phyloP scores from a whole-genome alignment of 2,113 vertebrate genomes.

The Zingel zingel region DNA sequence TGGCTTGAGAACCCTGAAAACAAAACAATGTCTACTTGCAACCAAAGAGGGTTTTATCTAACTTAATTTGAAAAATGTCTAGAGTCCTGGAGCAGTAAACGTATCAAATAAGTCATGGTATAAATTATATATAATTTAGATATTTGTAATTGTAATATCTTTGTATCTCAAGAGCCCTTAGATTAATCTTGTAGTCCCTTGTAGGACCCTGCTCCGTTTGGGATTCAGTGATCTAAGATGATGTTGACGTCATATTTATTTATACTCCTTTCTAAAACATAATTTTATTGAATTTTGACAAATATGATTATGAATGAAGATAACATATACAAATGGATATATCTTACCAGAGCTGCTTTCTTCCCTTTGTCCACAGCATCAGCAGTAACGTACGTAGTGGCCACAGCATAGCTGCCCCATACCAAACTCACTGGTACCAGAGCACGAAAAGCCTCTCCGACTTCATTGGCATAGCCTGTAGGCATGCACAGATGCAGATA shows the following conservation, averaged over 20 bases:
- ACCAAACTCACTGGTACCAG: slow-evolving; percentile 90
- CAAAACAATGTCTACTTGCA: background rate
- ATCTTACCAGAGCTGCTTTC: slow-evolving; percentile 89
- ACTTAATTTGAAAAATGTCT: background rate
- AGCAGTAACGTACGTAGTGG: slow-evolving; percentile 91
- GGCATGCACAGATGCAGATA: background rate
- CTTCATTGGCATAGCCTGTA: slow-evolving; percentile 95
- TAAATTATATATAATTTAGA: no score
- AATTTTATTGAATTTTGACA: background rate
- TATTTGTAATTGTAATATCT: background rate
- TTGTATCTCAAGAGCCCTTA: background rate
- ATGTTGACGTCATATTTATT: background rate
- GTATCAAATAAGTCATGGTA: background rate
- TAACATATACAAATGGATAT: background rate
- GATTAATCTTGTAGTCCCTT: background rate
- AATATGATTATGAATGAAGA: background rate
- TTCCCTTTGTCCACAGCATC: slow-evolving; percentile 95
- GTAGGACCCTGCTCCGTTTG: background rate
- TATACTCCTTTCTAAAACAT: background rate
- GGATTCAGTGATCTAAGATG: background rate
- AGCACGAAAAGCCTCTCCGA: slow-evolving; percentile 94
- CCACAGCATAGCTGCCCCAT: slow-evolving; percentile 92
- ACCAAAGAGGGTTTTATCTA: background rate
- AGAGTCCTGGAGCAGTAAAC: background rate
- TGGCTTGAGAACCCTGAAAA: no score